A percentile compares a stretch with the other conserved stretches of the same genome.
phyloP scores from a whole-genome alignment of 2,888 invertebrate genomes.

The Odontothrips loti region DNA sequence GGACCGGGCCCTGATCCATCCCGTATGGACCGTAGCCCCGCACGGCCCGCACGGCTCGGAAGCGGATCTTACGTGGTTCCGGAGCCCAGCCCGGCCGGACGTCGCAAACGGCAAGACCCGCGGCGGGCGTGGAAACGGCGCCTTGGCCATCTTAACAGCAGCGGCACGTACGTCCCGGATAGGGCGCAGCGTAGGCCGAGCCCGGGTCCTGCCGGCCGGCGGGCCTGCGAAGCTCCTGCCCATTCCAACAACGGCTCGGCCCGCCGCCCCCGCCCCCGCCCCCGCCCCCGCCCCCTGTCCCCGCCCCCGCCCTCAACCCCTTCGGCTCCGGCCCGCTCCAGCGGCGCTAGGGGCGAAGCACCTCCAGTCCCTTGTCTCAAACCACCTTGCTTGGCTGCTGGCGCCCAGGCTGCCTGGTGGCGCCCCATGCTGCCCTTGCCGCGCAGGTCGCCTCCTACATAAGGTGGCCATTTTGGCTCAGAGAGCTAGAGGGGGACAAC shows the following conservation, averaged over 20 bases:
- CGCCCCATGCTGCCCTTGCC: too few species aligned
- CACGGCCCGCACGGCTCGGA: background rate
- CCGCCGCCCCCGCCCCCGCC: background rate
- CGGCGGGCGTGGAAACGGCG: background rate
- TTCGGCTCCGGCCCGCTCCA: too few species aligned
- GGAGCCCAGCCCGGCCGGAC: too few species aligned
- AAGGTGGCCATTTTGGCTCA: conserved; percentile 19
- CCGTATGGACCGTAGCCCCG: background rate
- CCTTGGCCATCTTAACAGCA: conserved; percentile 16
- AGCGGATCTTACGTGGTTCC: background rate
- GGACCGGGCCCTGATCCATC: background rate
- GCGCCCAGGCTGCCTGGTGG: too few species aligned
- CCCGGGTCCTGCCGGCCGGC: background rate
- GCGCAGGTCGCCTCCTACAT: background rate
- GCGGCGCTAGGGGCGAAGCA: too few species aligned
- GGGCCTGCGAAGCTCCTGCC: background rate
- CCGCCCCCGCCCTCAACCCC: background rate
- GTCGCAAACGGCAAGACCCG: too few species aligned
- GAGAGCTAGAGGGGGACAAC: background rate
- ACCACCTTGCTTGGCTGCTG: too few species aligned
- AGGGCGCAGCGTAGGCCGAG: background rate
- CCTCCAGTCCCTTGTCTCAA: too few species aligned
- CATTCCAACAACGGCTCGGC: background rate
- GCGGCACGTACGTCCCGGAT: conserved; percentile 3
- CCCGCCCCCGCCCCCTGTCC: background rate